These are phyloP conservation scores for Hypsopygia costalis DNA, from an alignment of 2,888 invertebrate species.

Conservation along the genomic window DNA sequence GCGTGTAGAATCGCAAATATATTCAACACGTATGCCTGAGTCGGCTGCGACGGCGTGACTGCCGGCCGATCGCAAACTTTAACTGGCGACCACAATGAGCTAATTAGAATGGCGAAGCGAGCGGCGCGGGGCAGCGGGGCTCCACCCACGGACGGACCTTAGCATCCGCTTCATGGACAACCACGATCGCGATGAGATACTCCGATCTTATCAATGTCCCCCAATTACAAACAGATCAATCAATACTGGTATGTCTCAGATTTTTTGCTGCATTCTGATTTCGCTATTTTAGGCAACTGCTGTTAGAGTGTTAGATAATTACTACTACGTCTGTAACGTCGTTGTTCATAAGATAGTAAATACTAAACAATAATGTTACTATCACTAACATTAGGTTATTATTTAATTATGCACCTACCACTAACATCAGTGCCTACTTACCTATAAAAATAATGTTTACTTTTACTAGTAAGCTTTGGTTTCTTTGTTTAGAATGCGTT, in stretches of 20 bases:
- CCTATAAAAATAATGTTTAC: no score
- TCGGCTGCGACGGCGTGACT: constrained; percentile 62
- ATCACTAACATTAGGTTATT: no score
- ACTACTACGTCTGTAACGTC: no score
- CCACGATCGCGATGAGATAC: constrained; percentile 52
- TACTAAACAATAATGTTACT: no score
- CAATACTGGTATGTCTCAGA: constrained; percentile 15
- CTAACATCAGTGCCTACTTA: no score
- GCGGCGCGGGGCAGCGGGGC: constrained; percentile 48
- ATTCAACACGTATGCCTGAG: constrained; percentile 46
- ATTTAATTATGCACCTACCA: no score
- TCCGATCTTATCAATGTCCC: constrained; percentile 47
- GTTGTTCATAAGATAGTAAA: no score
- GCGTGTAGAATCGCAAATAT: constrained; percentile 24
- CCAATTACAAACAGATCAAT: constrained; percentile 14
- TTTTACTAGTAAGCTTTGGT: no score
- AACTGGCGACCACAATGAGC: constrained; percentile 73
- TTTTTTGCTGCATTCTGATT: constrained; percentile 3
- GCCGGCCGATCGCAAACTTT: constrained; percentile 68
- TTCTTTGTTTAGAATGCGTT: no score
- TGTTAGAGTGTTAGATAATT: no score
- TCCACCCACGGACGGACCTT: constrained; percentile 75
- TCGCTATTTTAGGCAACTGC: not conserved
- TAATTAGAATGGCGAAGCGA: constrained; percentile 76
- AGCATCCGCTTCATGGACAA: constrained; percentile 70